Evolutionary conservation across 1,140 invertebrate species (phyloP), one percentile per base, ranked within the genome.

Genomic region (Heterodera schachtii): DNA sequence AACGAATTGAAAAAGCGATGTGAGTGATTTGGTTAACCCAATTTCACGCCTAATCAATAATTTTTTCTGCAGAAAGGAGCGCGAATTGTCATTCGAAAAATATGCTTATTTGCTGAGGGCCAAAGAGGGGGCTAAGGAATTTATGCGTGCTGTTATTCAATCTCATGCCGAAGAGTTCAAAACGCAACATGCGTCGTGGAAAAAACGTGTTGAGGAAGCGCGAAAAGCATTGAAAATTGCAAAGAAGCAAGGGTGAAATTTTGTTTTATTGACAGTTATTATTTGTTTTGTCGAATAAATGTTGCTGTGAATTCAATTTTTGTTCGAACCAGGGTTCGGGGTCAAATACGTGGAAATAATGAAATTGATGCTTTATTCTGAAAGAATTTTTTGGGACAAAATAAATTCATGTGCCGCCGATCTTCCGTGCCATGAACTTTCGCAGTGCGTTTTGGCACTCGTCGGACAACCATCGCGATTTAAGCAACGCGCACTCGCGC

Each of bases 391-490:
- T n/a, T n/a, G n/a, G n/a, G n/a, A n/a, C n/a, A n/a, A n/a, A n/a
- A n/a, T n/a, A n/a, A n/a, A n/a, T n/a, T 31, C 31, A 31, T 31
- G 31, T 13, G 57, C 4, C 57, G 1, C 57, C 19, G 57, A 11
- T 19, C 69, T 86, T 88, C 46, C 89, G 81, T 83, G 90, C 87
- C 84, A 92, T 87, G 90, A 93, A 91, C 82, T 91, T 89, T 90
- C 92, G 86, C 79, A 93, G 90, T 84, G 93, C 90, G 87, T 91
- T 87, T 84, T 91, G 82, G 87, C 93, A 92, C 87, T 94, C 93
- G 75, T 92, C 90, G 0, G 92, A 93, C 75, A 91, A 90, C 93
- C 93, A 93, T 47, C 93, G 88, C 75, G 93, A 92, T 31, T 91
- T 87, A 16, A 94, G 87, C 46, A 91, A 83, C 16, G 92, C 89